Evolutionary conservation across 2,888 invertebrate genomes (phyloP).

Genomic region (Carcina quercana): DNA sequence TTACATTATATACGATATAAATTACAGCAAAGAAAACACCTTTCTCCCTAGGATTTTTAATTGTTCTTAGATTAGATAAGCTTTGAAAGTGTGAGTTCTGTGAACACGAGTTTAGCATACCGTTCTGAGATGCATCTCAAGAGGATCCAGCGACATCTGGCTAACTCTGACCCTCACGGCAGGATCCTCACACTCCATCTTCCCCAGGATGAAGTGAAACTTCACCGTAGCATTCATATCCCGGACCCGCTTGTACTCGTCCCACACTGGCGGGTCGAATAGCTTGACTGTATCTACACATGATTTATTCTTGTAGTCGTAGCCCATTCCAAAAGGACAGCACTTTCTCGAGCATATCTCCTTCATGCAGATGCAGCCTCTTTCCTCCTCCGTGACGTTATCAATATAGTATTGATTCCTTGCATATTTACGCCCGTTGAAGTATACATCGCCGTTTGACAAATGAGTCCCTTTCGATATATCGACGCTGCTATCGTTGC

Average conservation of each 20-base stretch:
- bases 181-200: slow-evolving; percentile 26
- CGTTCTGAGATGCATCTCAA: slow-evolving; percentile 28
- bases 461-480: slow-evolving; percentile 29
- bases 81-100: no score
- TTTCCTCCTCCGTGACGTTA: slow-evolving; percentile 18
- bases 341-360: slow-evolving; percentile 40
- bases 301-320: slow-evolving; percentile 14
- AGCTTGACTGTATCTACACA: slow-evolving; percentile 25
- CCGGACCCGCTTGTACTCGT: slow-evolving; percentile 20
- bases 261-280: slow-evolving; percentile 39
- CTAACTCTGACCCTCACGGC: slow-evolving; percentile 23
- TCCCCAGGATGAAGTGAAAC: slow-evolving; percentile 36
- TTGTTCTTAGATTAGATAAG: no score
- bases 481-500: slow-evolving; percentile 25
- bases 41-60: no score
- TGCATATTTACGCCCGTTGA: slow-evolving; percentile 27
- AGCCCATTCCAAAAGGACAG: slow-evolving; percentile 37
- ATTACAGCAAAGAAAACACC: no score
- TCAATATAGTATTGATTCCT: slow-evolving; percentile 33
- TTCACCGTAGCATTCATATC: slow-evolving; percentile 24
- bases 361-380: slow-evolving; percentile 37
- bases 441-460: slow-evolving; percentile 24
- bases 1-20: no score
- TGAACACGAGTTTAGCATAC: no score
- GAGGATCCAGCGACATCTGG: slow-evolving; percentile 15